Evolutionary conservation across 2,888 invertebrate species (phyloP), one percentile per base, ranked within the genome.

Genomic region (Mimas tiliae): DNA sequence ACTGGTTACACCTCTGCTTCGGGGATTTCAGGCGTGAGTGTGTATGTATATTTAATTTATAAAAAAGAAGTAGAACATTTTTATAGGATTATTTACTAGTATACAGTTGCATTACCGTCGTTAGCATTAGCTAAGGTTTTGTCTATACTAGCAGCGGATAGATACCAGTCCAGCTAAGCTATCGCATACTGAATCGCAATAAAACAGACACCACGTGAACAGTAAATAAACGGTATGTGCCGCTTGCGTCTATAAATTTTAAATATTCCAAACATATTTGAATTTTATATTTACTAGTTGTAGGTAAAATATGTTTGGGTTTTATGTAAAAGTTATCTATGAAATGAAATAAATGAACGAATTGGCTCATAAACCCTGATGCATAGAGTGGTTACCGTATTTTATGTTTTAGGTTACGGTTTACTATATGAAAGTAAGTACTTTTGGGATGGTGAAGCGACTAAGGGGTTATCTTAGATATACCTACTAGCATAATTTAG

Each of bases 141-240:
- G 47, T 45, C 45, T 53, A 47, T 53, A 64, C 53, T 45, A n/a
- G 64, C 45, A 33, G 58, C 65, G 67, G 52, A 70, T 74, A 72
- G 74, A 72, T 72, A 71, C 71, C 69, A 65, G 63, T 70, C 70
- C 67, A 65, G 72, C 67, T 72, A 55, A 70, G 70, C 70, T 69
- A 75, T 72, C 68, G 75, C 75, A 80, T 77, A 80, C 79, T 76
- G 72, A 67, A 76, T 73, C 72, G 74, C 70, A 74, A 75, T 76
- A 80, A 78, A 81, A 80, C 79, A 80, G 80, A 77, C 75, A 81
- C 66, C 65, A 69, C 67, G 68, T 64, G 66, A 71, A 72, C 71
- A 68, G 70, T 71, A 78, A 74, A 76, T 72, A 78, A 69, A 77
- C 66, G 66, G 47, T 9, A 19, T 6, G 48, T 50, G 69, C 68